Conservation (phyloP, 2,797 vertebrate species). For the Argyrosomus regius region DNA sequence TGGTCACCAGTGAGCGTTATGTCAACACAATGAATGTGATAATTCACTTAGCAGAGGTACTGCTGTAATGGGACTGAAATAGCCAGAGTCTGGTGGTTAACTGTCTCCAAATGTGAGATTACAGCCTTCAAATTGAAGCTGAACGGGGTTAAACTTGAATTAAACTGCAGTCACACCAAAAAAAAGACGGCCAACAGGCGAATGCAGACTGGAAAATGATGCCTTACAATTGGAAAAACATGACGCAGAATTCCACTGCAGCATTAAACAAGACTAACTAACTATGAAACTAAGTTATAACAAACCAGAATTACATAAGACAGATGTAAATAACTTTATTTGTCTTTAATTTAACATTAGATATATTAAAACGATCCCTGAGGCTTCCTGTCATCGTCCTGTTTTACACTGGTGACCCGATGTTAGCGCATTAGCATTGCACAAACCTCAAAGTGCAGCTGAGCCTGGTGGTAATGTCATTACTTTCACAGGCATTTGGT, state of each 20-base stretch:
- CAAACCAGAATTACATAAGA: background rate
- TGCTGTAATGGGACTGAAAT: conserved; percentile 45
- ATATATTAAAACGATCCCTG: background rate
- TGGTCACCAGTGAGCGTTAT: conserved; percentile 31
- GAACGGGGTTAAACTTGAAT: conserved; percentile 9
- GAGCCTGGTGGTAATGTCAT: background rate
- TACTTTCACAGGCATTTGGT: background rate
- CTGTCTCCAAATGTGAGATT: conserved; percentile 30
- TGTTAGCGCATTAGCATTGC: background rate
- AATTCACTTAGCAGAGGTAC: conserved; percentile 40
- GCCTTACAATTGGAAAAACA: conserved; percentile 7
- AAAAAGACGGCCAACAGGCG: background rate
- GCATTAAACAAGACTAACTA: background rate
- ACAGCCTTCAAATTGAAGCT: conserved; percentile 24
- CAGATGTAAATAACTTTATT: background rate
- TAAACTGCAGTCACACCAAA: conserved; percentile 3
- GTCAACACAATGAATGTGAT: conserved; percentile 55
- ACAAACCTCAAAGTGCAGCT: background rate
- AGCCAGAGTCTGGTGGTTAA: conserved; percentile 13
- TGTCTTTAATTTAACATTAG: background rate
- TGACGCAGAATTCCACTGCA: background rate
- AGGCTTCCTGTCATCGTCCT: background rate
- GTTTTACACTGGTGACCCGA: background rate
- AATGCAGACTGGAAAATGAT: conserved; percentile 15
- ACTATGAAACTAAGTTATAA: background rate